phyloP scores from a whole-genome alignment of 2,888 invertebrate genomes.

The Bombylius discolor region DNA sequence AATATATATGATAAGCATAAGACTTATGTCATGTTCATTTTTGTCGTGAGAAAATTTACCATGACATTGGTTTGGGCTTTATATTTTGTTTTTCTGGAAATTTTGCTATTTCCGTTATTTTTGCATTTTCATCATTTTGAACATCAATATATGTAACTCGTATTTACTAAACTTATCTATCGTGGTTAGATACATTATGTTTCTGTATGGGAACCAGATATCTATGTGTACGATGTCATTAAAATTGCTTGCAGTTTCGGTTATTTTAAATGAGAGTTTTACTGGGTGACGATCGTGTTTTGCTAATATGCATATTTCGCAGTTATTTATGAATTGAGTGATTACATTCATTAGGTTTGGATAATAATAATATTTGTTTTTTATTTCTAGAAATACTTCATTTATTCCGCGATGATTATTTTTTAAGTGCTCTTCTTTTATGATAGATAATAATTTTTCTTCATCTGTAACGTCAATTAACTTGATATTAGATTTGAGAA shows the following conservation, averaged over 20 bases:
- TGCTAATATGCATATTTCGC: constrained; percentile 13
- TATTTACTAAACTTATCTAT: constrained; percentile 7
- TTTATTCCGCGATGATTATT: constrained; percentile 4
- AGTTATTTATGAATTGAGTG: constrained; percentile 8
- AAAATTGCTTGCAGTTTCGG: constrained; percentile 13
- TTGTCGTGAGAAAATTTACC: too few species aligned
- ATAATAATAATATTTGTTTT: constrained; percentile 9
- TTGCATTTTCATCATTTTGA: too few species aligned
- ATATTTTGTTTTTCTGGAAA: too few species aligned
- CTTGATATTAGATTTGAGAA: constrained; percentile 4
- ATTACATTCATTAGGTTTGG: constrained; percentile 11
- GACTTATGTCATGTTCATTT: too few species aligned
- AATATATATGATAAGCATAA: too few species aligned
- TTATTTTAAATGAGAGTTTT: constrained; percentile 12
- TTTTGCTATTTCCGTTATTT: too few species aligned
- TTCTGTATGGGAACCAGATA: neutral
- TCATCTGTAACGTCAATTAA: constrained; percentile 6
- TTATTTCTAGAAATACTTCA: constrained; percentile 2
- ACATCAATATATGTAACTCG: too few species aligned
- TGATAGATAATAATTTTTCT: constrained; percentile 11
- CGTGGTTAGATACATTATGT: constrained; percentile 3
- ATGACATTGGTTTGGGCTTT: too few species aligned
- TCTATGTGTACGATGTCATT: constrained; percentile 16
- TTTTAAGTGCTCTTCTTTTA: constrained; percentile 12
- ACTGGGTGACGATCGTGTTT: constrained; percentile 16